phyloP scores from a whole-genome alignment of 2,113 vertebrate genomes.

The Grammomys dolichurus region DNA sequence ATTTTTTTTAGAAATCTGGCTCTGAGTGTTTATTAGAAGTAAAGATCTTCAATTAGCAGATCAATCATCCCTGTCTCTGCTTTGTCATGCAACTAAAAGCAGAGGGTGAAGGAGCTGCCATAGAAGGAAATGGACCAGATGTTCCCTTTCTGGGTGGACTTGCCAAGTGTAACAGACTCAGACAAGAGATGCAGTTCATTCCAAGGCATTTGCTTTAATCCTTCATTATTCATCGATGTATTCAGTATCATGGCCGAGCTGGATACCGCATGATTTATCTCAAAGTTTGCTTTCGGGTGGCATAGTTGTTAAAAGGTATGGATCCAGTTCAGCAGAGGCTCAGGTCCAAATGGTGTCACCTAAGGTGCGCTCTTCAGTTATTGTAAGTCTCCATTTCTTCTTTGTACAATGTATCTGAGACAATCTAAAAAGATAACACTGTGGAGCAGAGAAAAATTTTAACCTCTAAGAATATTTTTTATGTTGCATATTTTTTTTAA shows the following conservation, averaged over 20 bases:
- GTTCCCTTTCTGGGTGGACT: neutral
- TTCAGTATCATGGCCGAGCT: neutral
- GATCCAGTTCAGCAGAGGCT: neutral
- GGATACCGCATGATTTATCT: conserved; percentile 34
- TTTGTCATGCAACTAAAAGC: conserved; percentile 10
- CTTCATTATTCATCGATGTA: conserved; percentile 38
- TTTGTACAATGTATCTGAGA: neutral
- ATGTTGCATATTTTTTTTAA: neutral
- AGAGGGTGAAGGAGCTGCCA: neutral
- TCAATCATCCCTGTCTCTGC: neutral
- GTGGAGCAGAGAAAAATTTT: neutral
- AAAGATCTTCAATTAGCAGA: neutral
- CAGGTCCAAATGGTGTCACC: neutral
- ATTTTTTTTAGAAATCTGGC: neutral
- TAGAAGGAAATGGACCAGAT: neutral
- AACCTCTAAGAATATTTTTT: neutral
- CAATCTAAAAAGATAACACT: neutral
- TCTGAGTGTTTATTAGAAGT: conserved; percentile 4
- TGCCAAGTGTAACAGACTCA: conserved; percentile 29
- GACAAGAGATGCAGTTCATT: neutral
- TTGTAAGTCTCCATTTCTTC: neutral
- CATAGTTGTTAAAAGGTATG: neutral
- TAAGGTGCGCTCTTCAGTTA: neutral
- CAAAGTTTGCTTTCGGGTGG: neutral
- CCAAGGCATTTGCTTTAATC: conserved; percentile 24